Conservation (phyloP, 2,113 vertebrate genomes). For the Gasterosteus aculeatus region DNA sequence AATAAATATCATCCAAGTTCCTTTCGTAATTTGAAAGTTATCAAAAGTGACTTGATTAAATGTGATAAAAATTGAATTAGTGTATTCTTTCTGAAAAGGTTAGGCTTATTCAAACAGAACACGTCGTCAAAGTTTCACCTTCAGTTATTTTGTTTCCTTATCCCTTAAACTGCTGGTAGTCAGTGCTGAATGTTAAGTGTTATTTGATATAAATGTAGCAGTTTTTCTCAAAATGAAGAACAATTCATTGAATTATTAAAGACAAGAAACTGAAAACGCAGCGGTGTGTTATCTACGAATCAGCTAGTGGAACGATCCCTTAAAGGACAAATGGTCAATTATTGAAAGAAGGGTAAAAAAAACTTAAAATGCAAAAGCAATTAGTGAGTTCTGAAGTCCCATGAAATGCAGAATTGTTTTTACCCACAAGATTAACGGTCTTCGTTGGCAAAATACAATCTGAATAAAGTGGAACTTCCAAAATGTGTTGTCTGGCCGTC, state of each 20-base stretch:
- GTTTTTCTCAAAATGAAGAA: background rate
- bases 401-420: conserved; percentile 8
- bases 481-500: conserved; percentile 30
- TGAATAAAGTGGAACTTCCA: conserved; percentile 52
- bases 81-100: background rate
- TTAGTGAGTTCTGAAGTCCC: background rate
- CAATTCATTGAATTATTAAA: background rate
- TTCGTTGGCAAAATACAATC: background rate
- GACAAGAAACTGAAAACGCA: background rate
- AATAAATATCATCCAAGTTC: conserved; percentile 38
- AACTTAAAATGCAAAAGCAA: background rate
- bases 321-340: background rate
- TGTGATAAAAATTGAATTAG: conserved; percentile 33
- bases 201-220: too few species aligned
- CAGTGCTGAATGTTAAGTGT: too few species aligned
- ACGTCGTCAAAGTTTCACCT: fast-evolving
- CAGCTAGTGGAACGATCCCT: background rate
- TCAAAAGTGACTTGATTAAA: conserved; percentile 28
- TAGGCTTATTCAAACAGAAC: conserved; percentile 8
- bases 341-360: background rate
- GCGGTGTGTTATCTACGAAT: background rate
- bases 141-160: background rate
- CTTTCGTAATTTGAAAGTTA: conserved; percentile 17
- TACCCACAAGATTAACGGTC: background rate
- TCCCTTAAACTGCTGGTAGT: too few species aligned